phyloP scores from a whole-genome alignment of 2,797 vertebrate species.

The Adrianichthys oophorus region DNA sequence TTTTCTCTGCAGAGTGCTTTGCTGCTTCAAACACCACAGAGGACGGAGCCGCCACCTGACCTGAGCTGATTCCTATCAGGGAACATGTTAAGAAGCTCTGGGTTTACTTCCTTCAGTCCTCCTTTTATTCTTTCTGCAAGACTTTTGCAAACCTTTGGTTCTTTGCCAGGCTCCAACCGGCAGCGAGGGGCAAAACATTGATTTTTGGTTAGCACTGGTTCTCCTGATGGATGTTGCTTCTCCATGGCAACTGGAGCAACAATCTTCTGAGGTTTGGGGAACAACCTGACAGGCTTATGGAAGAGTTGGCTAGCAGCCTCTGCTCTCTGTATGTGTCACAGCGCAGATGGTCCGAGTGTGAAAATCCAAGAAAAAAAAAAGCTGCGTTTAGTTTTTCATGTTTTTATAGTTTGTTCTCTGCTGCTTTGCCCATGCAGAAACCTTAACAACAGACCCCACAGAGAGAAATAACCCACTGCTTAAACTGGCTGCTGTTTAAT shows the following conservation, averaged over 20 bases:
- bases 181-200: conserved; percentile 23
- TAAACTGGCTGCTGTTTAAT: conserved; percentile 37
- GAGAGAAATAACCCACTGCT: conserved; percentile 30
- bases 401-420: background rate
- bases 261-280: conserved; percentile 62
- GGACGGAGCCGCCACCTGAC: conserved; percentile 29
- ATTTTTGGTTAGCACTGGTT: conserved; percentile 33
- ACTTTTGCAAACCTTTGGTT: no score
- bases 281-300: conserved; percentile 52
- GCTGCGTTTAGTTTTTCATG: no score
- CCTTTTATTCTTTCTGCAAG: no score
- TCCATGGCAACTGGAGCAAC: conserved; percentile 69
- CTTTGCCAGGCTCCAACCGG: no score
- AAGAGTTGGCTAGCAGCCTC: conserved; percentile 31
- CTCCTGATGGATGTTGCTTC: conserved; percentile 42
- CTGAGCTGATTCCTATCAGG: background rate
- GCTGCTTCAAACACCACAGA: conserved; percentile 25
- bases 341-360: conserved; percentile 29
- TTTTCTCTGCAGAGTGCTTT: conserved; percentile 27
- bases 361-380: background rate
- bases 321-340: conserved; percentile 42
- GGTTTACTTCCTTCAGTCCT: no score
- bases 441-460: conserved; percentile 20
- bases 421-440: conserved; percentile 6
- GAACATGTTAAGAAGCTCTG: no score